Percentiles rank a stretch among this genome's conserved stretches.
phyloP scores from a whole-genome alignment of 2,888 invertebrate species.

The Apoda limacodes region DNA sequence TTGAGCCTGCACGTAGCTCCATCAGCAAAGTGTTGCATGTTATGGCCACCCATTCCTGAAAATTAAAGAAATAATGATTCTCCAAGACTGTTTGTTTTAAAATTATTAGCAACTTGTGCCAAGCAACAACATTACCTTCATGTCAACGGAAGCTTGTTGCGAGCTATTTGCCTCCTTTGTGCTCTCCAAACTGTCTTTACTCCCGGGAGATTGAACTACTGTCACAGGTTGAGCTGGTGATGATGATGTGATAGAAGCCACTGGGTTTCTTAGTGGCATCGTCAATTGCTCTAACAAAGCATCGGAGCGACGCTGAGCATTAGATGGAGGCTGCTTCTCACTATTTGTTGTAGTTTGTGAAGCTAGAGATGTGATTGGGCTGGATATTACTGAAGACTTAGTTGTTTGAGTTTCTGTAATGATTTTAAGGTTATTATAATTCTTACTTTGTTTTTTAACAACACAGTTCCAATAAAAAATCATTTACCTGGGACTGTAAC shows the following conservation, averaged over 20 bases:
- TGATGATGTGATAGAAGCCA: constrained; percentile 32
- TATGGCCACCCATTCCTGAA: constrained; percentile 80
- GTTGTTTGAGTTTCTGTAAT: constrained; percentile 43
- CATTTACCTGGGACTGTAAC: constrained; percentile 47
- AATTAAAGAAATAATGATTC: too few species aligned
- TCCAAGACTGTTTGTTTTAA: too few species aligned
- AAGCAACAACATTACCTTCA: constrained; percentile 37
- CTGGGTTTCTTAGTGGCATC: constrained; percentile 45
- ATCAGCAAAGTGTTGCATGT: constrained; percentile 84
- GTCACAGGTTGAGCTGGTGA: constrained; percentile 29
- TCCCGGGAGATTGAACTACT: constrained; percentile 35
- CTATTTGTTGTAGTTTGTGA: constrained; percentile 39
- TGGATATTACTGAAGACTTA: constrained; percentile 51
- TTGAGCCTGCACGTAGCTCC: constrained; percentile 84
- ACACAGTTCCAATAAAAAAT: neutral
- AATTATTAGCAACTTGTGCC: too few species aligned
- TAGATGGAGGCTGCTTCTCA: constrained; percentile 50
- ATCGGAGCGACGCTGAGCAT: constrained; percentile 55
- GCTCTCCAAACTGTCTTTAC: constrained; percentile 49
- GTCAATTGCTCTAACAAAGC: constrained; percentile 57
- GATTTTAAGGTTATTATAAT: constrained; percentile 4
- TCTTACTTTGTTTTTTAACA: neutral
- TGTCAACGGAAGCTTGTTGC: constrained; percentile 45
- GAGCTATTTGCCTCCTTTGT: constrained; percentile 40
- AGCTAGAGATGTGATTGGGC: constrained; percentile 50